These are phyloP conservation scores for Formica aserva DNA, from an alignment of 2,888 invertebrate species.

Conservation along the genomic window DNA sequence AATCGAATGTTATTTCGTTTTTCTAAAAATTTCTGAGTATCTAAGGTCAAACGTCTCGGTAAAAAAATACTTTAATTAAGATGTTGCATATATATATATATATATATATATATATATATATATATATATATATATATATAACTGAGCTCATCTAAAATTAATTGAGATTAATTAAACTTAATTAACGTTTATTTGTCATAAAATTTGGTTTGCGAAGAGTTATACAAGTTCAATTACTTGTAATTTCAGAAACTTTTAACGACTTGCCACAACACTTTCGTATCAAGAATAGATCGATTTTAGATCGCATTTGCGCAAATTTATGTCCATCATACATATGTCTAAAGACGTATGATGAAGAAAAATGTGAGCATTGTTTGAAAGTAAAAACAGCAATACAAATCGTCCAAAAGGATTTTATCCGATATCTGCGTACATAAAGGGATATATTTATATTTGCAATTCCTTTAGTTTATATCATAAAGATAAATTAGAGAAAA, in stretches of 20 bases:
- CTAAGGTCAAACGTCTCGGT: neutral
- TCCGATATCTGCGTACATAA: neutral
- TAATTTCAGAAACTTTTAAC: neutral
- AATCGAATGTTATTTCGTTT: neutral
- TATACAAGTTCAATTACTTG: neutral
- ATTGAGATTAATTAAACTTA: neutral
- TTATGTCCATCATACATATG: neutral
- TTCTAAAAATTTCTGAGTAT: neutral
- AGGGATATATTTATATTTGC: neutral
- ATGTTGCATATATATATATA: neutral
- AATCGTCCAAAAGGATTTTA: neutral
- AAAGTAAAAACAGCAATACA: conserved; percentile 5
- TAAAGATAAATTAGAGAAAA: neutral
- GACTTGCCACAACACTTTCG: neutral
- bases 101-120: too few relatives aligned
- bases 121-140: neutral
- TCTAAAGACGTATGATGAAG: conserved; percentile 3
- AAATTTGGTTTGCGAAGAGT: neutral
- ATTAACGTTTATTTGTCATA: neutral
- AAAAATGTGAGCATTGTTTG: neutral
- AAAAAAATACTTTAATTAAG: neutral
- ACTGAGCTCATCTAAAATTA: neutral
- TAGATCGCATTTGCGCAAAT: neutral
- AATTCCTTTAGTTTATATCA: neutral
- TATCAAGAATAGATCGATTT: neutral